Evolutionary conservation across 2,797 vertebrate genomes (phyloP).

Genomic region (Borostomias antarcticus): DNA sequence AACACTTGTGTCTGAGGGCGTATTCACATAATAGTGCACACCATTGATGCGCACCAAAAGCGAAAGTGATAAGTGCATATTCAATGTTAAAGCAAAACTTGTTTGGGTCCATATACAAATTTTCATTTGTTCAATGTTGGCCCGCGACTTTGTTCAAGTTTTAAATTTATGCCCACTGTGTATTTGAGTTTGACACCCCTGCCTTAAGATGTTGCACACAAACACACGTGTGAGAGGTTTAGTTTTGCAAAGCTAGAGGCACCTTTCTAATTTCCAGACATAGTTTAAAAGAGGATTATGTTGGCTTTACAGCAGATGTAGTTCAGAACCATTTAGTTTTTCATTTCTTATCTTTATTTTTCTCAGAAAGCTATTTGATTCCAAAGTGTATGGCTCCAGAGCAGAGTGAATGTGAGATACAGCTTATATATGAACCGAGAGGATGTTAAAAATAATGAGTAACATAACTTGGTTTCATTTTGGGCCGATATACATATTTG

Average conservation of each 20-base stretch:
- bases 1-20: too few relatives aligned
- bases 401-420: slow-evolving; percentile 43
- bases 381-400: slow-evolving; percentile 62
- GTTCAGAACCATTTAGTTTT: slow-evolving; percentile 27
- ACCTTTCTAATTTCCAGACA: slow-evolving; percentile 44
- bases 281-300: slow-evolving; percentile 18
- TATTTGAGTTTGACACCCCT: too few relatives aligned
- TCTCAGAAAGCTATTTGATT: slow-evolving; percentile 64
- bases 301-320: slow-evolving; percentile 37
- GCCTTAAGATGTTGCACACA: slow-evolving; percentile 60
- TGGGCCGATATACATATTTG: slow-evolving; percentile 40
- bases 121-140: too few relatives aligned
- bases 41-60: too few relatives aligned
- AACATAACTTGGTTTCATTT: slow-evolving; percentile 32
- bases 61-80: too few relatives aligned
- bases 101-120: too few relatives aligned
- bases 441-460: slow-evolving; percentile 29
- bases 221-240: slow-evolving; percentile 42
- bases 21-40: too few relatives aligned
- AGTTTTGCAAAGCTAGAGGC: slow-evolving; percentile 39
- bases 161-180: too few relatives aligned
- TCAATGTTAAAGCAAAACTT: too few relatives aligned
- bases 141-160: too few relatives aligned
- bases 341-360: slow-evolving; percentile 22
- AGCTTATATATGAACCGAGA: slow-evolving; percentile 6